phyloP scores from a whole-genome alignment of 2,888 invertebrate species.

The Trachelus tabidus region DNA sequence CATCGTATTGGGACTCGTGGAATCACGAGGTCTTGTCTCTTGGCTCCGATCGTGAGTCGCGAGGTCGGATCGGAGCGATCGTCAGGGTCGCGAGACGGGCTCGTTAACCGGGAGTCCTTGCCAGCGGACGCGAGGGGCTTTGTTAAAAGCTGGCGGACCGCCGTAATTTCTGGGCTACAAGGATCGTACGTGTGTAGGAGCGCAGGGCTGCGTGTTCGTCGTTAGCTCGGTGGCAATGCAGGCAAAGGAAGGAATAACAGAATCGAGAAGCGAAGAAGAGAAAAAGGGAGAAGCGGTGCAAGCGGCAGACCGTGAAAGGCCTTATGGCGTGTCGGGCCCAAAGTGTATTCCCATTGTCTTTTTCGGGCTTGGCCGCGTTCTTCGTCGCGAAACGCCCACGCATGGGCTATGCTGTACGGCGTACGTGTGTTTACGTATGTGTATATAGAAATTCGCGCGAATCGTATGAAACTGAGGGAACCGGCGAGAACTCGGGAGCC shows the following conservation, averaged over 20 bases:
- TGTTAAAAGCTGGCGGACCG: neutral
- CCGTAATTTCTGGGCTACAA: neutral
- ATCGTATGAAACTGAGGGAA: slow-evolving; percentile 9
- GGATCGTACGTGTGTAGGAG: neutral
- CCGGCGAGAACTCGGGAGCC: slow-evolving; percentile 28
- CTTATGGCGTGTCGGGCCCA: neutral
- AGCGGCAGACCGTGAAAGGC: neutral
- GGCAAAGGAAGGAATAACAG: neutral
- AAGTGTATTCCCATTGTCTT: neutral
- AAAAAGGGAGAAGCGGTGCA: neutral
- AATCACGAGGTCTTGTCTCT: neutral
- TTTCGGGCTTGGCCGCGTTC: neutral
- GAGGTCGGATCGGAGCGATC: neutral
- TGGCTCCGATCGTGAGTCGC: neutral
- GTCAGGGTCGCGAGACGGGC: neutral
- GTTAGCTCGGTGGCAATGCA: neutral
- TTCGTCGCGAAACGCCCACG: neutral
- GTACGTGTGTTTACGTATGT: neutral
- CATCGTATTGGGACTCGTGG: neutral
- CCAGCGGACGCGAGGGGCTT: neutral
- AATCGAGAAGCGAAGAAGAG: neutral
- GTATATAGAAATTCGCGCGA: neutral
- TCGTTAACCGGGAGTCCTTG: neutral
- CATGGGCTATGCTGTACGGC: neutral
- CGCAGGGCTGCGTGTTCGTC: neutral